These are phyloP conservation scores for Lacerta viridis DNA, from an alignment of 2,797 vertebrate species.

Conservation along the genomic window DNA sequence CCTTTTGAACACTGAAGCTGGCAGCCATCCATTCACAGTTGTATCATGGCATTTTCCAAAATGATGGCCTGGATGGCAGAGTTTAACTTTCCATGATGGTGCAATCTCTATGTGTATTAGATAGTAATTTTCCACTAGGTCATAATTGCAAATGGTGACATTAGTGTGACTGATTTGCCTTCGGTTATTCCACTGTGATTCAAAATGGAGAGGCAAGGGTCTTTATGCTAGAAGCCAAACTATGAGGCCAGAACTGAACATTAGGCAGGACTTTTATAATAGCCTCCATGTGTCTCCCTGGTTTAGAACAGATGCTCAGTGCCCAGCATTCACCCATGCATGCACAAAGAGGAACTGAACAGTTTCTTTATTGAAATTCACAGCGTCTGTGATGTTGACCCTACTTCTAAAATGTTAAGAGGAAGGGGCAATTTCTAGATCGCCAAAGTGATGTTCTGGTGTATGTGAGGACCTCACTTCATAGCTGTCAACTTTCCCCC, in stretches of 20 bases:
- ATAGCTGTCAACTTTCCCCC: too few relatives aligned
- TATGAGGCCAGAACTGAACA: conserved; percentile 37
- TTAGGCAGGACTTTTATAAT: conserved; percentile 40
- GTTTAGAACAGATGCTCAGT: conserved; percentile 48
- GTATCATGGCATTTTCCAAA: background rate
- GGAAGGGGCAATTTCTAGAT: conserved; percentile 49
- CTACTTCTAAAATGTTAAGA: conserved; percentile 58
- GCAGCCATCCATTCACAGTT: conserved; percentile 20
- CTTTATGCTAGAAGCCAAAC: conserved; percentile 33
- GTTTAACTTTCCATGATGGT: conserved; percentile 3
- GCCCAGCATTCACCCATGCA: conserved; percentile 31
- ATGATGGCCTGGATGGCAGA: background rate
- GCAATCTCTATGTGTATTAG: conserved; percentile 15
- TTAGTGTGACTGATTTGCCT: conserved; percentile 40
- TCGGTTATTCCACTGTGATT: conserved; percentile 6
- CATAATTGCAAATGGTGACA: conserved; percentile 38
- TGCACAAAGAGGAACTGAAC: conserved; percentile 53
- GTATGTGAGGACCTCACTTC: background rate
- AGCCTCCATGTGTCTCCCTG: conserved; percentile 35
- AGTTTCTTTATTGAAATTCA: conserved; percentile 48
- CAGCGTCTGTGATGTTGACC: conserved; percentile 30
- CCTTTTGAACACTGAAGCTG: conserved; percentile 5
- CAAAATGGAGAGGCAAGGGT: conserved; percentile 21
- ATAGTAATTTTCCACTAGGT: conserved; percentile 19
- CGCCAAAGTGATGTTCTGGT: conserved; percentile 40